Percentiles rank a stretch among this genome's conserved stretches.
These are phyloP conservation scores for Camponotus pennsylvanicus DNA, from an alignment of 1,140 invertebrate genomes.

Conservation along the genomic window DNA sequence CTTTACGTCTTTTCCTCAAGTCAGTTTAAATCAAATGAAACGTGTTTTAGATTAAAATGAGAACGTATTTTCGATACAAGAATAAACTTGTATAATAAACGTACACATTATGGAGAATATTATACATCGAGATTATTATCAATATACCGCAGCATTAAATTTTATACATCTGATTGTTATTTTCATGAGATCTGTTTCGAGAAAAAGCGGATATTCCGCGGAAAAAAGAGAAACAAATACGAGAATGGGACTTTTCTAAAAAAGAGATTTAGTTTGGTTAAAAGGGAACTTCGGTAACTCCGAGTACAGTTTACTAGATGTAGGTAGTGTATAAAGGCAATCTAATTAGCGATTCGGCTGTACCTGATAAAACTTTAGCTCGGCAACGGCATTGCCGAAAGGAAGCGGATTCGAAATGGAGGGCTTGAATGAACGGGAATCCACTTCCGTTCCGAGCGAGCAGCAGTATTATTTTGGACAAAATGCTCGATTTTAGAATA, in stretches of 20 bases:
- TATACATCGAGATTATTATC: too few species aligned
- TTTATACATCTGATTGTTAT: neutral
- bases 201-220: neutral
- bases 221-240: neutral
- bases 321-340: neutral
- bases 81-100: neutral
- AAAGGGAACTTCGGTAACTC: neutral
- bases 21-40: constrained; percentile 6
- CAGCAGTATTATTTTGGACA: constrained; percentile 4
- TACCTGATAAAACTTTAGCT: constrained; percentile 23
- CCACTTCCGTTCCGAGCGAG: neutral
- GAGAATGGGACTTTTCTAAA: neutral
- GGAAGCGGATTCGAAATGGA: constrained; percentile 14
- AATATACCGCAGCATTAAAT: neutral
- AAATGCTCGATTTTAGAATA: constrained; percentile 27
- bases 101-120: too few species aligned
- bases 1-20: neutral
- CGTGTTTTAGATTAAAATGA: neutral
- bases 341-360: constrained; percentile 21
- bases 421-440: neutral
- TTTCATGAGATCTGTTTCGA: neutral
- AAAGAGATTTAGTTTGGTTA: neutral
- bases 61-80: neutral
- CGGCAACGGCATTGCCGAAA: neutral
- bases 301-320: neutral